A percentile compares a stretch with the other conserved stretches of the same genome.
These are phyloP conservation scores for Yponomeuta malinellus DNA, from an alignment of 2,888 invertebrate species.

Conservation along the genomic window DNA sequence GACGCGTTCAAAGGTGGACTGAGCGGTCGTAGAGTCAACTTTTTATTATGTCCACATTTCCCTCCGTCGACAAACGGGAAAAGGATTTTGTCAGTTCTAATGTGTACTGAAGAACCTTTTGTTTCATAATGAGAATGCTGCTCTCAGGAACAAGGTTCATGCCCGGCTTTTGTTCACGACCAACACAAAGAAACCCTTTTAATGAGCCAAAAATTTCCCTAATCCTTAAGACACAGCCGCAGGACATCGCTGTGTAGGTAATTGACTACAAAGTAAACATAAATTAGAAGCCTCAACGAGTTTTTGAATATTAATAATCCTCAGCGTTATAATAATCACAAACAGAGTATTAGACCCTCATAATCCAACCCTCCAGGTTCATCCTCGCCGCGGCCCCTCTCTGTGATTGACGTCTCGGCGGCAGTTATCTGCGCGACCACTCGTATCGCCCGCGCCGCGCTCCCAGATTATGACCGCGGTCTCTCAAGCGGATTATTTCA, in stretches of 20 bases:
- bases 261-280: conserved; percentile 56
- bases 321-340: conserved; percentile 31
- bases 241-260: conserved; percentile 39
- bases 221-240: conserved; percentile 10
- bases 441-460: conserved; percentile 33
- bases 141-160: background rate
- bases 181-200: background rate
- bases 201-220: conserved; percentile 1
- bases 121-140: conserved; percentile 8
- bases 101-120: conserved; percentile 1
- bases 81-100: background rate
- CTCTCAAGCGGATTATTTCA: conserved; percentile 27
- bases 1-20: background rate
- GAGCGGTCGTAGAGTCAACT: background rate
- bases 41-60: background rate
- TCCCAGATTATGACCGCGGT: conserved; percentile 44
- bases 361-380: conserved; percentile 69
- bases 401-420: conserved; percentile 63
- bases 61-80: background rate
- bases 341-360: conserved; percentile 61
- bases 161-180: background rate
- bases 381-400: conserved; percentile 50
- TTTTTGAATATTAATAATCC: conserved; percentile 63
- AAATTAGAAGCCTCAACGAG: conserved; percentile 52
- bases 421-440: conserved; percentile 47